A percentile compares a stretch with the other conserved stretches of the same genome.
These are phyloP conservation scores for Scelioninae gen. 2 DNA, from an alignment of 2,888 invertebrate species.

Conservation along the genomic window DNA sequence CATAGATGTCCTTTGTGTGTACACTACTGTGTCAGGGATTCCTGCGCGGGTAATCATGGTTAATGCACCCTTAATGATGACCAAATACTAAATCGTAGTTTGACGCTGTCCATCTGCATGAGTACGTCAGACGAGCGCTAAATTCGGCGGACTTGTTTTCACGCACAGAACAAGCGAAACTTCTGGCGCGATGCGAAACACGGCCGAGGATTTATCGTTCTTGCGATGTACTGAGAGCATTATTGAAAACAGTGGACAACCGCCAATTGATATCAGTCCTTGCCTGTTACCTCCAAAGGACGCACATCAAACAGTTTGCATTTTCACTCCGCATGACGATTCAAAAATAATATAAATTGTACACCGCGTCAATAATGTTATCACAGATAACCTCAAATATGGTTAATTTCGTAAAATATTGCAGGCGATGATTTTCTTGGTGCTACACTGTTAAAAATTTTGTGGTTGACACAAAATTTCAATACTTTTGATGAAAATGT, in stretches of 20 bases:
- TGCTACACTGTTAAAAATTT: no score
- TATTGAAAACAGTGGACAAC: constrained; percentile 53
- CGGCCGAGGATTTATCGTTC: constrained; percentile 54
- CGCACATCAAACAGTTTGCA: constrained; percentile 6
- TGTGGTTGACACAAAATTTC: no score
- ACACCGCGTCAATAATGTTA: no score
- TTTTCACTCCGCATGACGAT: constrained; percentile 4
- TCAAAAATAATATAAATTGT: background rate
- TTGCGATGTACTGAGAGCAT: constrained; percentile 47
- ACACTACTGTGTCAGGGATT: constrained; percentile 58
- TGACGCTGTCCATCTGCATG: constrained; percentile 67
- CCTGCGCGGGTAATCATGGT: constrained; percentile 69
- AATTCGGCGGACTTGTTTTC: constrained; percentile 65
- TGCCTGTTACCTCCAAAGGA: constrained; percentile 28
- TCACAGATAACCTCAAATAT: no score
- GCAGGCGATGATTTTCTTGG: no score
- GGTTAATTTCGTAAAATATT: no score
- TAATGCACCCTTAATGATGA: constrained; percentile 73
- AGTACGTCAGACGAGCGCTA: constrained; percentile 65
- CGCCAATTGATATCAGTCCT: constrained; percentile 48
- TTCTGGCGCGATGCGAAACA: constrained; percentile 45
- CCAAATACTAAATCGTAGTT: constrained; percentile 74
- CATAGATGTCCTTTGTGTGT: constrained; percentile 55
- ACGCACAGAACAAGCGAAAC: constrained; percentile 66
- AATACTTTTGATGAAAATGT: no score